These are phyloP conservation scores for Meriones psammophilus DNA, from an alignment of 2,797 vertebrate species.

Conservation along the genomic window DNA sequence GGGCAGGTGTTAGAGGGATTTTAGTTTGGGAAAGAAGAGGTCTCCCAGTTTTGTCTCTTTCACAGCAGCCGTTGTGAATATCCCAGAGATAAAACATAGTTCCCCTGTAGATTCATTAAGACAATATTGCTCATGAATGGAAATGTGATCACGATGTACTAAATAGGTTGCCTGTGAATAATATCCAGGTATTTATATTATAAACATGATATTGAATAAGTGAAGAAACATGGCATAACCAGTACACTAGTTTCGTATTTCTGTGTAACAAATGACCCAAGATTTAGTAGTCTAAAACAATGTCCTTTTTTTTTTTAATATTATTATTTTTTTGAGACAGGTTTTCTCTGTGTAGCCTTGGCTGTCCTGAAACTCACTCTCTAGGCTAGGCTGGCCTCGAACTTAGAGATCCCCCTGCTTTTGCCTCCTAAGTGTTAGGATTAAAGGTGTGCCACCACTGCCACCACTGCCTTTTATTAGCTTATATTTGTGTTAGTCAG, in stretches of 20 bases:
- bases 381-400: too few species aligned
- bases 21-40: neutral
- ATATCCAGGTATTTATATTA: neutral
- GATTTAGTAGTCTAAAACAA: neutral
- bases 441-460: too few species aligned
- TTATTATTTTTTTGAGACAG: too few species aligned
- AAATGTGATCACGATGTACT: conserved; percentile 1
- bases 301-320: too few species aligned
- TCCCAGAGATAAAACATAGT: conserved; percentile 34
- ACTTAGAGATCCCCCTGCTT: too few species aligned
- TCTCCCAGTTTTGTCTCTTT: neutral
- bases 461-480: neutral
- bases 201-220: neutral
- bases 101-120: neutral
- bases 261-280: neutral
- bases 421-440: too few species aligned
- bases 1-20: neutral
- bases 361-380: too few species aligned
- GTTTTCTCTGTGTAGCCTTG: too few species aligned
- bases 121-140: neutral
- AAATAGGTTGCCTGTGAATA: neutral
- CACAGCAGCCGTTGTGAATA: neutral
- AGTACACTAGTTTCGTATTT: neutral
- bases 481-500: neutral
- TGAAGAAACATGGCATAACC: neutral